These are phyloP conservation scores for Amphipyra tragopoginis DNA, from an alignment of 2,888 invertebrate species.

Conservation along the genomic window DNA sequence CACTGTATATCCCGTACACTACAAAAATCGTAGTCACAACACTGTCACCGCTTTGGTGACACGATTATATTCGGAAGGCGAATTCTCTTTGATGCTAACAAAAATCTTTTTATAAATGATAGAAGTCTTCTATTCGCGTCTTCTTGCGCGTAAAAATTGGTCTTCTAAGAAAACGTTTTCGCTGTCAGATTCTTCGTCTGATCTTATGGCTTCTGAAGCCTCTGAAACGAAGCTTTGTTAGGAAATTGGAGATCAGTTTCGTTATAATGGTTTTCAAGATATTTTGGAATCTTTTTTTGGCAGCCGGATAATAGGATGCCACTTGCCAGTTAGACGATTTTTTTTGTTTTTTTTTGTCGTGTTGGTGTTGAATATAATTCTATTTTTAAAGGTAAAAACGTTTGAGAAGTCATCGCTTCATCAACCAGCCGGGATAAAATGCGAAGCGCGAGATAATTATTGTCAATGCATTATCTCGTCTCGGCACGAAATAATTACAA, in stretches of 20 bases:
- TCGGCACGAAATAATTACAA: too few species aligned
- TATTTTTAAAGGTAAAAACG: too few species aligned
- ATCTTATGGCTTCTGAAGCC: slow-evolving; percentile 27
- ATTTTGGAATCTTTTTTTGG: slow-evolving; percentile 14
- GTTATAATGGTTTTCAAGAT: slow-evolving; percentile 2
- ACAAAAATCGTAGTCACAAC: slow-evolving; percentile 21
- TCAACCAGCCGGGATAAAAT: too few species aligned
- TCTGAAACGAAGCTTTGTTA: slow-evolving; percentile 14
- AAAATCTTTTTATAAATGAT: slow-evolving; percentile 60
- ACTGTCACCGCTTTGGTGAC: slow-evolving; percentile 46
- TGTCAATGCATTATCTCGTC: too few species aligned
- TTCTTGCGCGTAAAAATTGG: slow-evolving; percentile 61
- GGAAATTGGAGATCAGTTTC: slow-evolving; percentile 9
- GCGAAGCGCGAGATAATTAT: too few species aligned
- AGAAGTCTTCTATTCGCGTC: slow-evolving; percentile 52
- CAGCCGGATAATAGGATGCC: slow-evolving; percentile 2
- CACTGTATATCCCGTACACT: background rate
- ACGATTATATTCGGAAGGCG: slow-evolving; percentile 53
- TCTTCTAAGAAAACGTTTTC: slow-evolving; percentile 47
- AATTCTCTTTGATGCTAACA: slow-evolving; percentile 57
- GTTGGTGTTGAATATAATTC: too few species aligned
- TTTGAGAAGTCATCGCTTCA: too few species aligned
- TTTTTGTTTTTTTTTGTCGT: background rate
- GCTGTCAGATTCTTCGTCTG: slow-evolving; percentile 25
- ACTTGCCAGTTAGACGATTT: background rate